These are phyloP conservation scores for Centruroides sculpturatus DNA, from an alignment of 1,140 invertebrate species.

Conservation along the genomic window DNA sequence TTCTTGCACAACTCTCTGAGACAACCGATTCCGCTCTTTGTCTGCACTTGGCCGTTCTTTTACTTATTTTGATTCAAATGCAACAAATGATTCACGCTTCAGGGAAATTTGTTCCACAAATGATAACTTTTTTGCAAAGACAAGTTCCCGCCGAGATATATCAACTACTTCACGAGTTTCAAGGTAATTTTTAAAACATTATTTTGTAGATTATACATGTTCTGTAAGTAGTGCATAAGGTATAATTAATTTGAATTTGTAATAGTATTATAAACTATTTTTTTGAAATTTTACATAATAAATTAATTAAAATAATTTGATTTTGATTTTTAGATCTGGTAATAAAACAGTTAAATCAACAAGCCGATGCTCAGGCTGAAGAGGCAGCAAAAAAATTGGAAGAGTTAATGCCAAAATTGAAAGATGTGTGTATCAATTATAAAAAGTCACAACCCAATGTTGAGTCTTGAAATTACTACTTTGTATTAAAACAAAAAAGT, in stretches of 20 bases:
- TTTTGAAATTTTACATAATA: too few species aligned
- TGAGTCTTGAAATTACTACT: too few species aligned
- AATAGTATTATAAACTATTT: too few species aligned
- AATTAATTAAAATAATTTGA: too few species aligned
- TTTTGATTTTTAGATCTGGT: slow-evolving; percentile 38
- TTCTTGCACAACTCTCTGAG: slow-evolving; percentile 54
- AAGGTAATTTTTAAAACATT: slow-evolving; percentile 41
- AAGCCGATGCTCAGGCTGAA: slow-evolving; percentile 30
- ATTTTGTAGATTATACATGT: too few species aligned
- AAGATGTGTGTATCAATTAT: slow-evolving; percentile 37
- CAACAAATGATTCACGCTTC: slow-evolving; percentile 72
- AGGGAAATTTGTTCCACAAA: slow-evolving; percentile 69
- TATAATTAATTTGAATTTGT: too few species aligned
- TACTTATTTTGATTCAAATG: slow-evolving; percentile 65
- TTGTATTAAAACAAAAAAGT: too few species aligned
- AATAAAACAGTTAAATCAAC: slow-evolving; percentile 40
- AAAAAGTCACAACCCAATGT: slow-evolving; percentile 25
- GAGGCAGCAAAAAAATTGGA: slow-evolving; percentile 29
- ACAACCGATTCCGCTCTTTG: slow-evolving; percentile 61
- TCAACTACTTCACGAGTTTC: slow-evolving; percentile 47
- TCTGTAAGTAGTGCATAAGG: too few species aligned
- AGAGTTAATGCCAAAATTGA: slow-evolving; percentile 33
- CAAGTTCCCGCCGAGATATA: slow-evolving; percentile 47
- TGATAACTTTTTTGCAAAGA: slow-evolving; percentile 54
- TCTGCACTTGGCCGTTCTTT: slow-evolving; percentile 62